Conservation (phyloP, 2,113 vertebrate species). For the Antennarius striatus region DNA sequence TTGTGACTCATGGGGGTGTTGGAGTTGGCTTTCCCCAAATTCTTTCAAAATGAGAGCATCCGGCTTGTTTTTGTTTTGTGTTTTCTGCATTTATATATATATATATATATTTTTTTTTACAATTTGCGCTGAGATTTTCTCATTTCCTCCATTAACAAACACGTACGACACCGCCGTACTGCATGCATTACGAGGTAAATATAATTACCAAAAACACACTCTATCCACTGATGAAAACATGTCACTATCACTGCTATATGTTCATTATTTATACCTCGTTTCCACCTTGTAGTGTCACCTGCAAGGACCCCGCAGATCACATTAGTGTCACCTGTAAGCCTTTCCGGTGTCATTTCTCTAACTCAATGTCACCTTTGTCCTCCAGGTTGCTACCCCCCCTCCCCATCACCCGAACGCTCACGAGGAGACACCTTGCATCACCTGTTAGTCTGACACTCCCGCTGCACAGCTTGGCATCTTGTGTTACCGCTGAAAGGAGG, state of each 20-base stretch:
- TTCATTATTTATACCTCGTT: neutral
- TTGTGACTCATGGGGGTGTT: too few relatives aligned
- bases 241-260: neutral
- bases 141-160: neutral
- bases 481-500: conserved; percentile 31
- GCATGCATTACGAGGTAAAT: neutral
- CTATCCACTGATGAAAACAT: neutral
- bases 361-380: conserved; percentile 50
- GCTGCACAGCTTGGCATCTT: conserved; percentile 43
- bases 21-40: too few relatives aligned
- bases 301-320: conserved; percentile 29
- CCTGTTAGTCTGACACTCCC: conserved; percentile 67
- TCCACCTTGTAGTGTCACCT: conserved; percentile 20
- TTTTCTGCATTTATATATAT: too few relatives aligned
- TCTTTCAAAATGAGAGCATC: too few relatives aligned
- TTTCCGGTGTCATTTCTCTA: conserved; percentile 13
- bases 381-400: conserved; percentile 49
- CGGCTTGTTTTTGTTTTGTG: too few relatives aligned
- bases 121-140: too few relatives aligned
- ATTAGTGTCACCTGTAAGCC: conserved; percentile 25
- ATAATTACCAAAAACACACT: neutral
- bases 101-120: too few relatives aligned
- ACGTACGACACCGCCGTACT: neutral
- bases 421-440: conserved; percentile 53
- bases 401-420: conserved; percentile 46